phyloP scores from a whole-genome alignment of 2,113 vertebrate species.

The Calidris pugnax region DNA sequence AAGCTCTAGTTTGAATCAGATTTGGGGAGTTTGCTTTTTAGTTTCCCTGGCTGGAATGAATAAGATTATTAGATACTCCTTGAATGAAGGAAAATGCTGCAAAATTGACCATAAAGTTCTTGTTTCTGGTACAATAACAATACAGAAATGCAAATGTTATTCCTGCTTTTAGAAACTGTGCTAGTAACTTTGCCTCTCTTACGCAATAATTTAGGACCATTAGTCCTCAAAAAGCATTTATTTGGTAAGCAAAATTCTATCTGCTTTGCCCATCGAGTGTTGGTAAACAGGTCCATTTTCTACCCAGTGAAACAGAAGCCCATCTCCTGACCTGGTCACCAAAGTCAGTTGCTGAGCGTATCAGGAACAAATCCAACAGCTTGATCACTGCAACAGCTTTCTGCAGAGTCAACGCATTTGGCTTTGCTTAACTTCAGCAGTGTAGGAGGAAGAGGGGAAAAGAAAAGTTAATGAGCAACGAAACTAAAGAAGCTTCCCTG shows the following conservation, averaged over 20 bases:
- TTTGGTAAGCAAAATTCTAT: not conserved
- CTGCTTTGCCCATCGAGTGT: not conserved
- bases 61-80: not conserved
- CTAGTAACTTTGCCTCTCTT: not conserved
- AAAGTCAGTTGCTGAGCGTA: not conserved
- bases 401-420: not conserved
- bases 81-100: not conserved
- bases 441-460: not conserved
- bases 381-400: not conserved
- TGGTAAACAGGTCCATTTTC: not conserved
- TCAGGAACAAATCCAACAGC: not conserved
- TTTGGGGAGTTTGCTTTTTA: not conserved
- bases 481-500: not conserved
- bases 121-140: not conserved
- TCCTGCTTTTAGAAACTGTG: not conserved
- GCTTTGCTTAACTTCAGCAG: not conserved
- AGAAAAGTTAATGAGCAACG: not conserved
- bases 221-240: not conserved
- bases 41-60: not conserved
- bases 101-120: not conserved
- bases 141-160: not conserved
- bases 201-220: not conserved
- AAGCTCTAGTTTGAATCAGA: not conserved
- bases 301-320: not conserved
- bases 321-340: not conserved